Conservation (phyloP, 2,113 vertebrate genomes). For the Pan troglodytes region NHGRI_mPanTro3-v2.1_pri NC_072410.2:15900001-15900500, state of each 20-base stretch:
- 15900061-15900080: conserved; percentile 85
- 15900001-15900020: not conserved
- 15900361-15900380: not conserved
- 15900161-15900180: conserved; percentile 97
- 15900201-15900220: conserved; percentile 89
- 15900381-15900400: not conserved
- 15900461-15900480: not conserved
- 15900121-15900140: conserved; percentile 91
- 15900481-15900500: not conserved
- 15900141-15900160: conserved; percentile 95
- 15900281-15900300: not conserved
- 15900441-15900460: not conserved
- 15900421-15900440: not conserved
- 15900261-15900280: not conserved
- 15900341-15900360: not conserved
- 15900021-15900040: conserved; percentile 86
- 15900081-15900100: conserved; percentile 75
- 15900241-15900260: not conserved
- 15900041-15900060: conserved; percentile 86
- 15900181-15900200: conserved; percentile 98
- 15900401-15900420: not conserved
- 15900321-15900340: not conserved
- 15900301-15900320: not conserved
- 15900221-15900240: not conserved
- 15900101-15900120: conserved; percentile 80